These are phyloP conservation scores for Ectobius pallidus DNA, from an alignment of 2,888 invertebrate species.

Conservation along the genomic window DNA sequence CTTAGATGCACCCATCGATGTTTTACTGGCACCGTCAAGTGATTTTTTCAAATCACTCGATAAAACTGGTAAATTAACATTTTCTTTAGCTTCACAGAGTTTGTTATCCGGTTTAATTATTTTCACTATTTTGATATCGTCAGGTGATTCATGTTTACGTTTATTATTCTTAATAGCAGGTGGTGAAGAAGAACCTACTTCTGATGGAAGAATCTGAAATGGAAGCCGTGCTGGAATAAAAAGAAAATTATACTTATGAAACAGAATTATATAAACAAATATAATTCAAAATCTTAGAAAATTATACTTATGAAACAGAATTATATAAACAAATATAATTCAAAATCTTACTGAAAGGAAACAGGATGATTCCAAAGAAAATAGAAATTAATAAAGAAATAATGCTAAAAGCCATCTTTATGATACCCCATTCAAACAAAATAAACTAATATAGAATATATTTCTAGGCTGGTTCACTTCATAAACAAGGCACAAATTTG, in stretches of 20 bases:
- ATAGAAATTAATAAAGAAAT: no score
- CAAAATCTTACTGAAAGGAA: no score
- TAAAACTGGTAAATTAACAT: conserved; percentile 45
- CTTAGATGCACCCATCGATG: no score
- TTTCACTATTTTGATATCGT: conserved; percentile 57
- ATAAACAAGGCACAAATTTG: no score
- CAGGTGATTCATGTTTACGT: conserved; percentile 55
- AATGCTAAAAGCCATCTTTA: no score
- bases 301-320: no score
- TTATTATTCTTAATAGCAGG: conserved; percentile 51
- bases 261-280: background rate
- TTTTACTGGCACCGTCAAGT: background rate
- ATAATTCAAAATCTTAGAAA: no score
- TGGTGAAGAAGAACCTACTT: conserved; percentile 49
- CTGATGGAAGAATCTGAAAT: conserved; percentile 61
- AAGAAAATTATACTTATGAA: conserved; percentile 10
- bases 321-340: no score
- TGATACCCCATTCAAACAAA: no score
- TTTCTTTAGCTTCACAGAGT: conserved; percentile 53
- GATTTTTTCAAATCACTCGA: background rate
- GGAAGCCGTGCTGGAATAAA: conserved; percentile 59
- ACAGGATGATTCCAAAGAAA: no score
- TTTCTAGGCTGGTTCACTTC: no score
- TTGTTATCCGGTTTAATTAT: conserved; percentile 24
- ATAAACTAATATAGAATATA: no score